Evolutionary conservation across 2,113 vertebrate genomes (phyloP).

Genomic region (Corvus moneduloides): DNA sequence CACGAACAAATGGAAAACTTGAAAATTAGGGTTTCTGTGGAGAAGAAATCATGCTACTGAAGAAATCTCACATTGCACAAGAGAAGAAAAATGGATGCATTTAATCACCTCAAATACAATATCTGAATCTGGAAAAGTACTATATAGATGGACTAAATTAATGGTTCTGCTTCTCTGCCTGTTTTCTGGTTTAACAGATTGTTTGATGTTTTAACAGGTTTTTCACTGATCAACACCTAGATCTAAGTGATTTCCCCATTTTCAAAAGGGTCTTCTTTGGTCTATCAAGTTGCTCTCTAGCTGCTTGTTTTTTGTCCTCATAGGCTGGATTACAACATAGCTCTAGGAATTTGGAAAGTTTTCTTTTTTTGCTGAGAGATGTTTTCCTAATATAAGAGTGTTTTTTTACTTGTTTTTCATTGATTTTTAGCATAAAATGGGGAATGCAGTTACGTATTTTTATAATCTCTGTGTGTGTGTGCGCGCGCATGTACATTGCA

Average conservation of each 20-base stretch:
- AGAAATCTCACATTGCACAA: neutral
- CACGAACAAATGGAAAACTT: neutral
- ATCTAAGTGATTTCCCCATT: neutral
- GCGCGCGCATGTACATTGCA: neutral
- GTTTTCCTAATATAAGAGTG: neutral
- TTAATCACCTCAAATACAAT: neutral
- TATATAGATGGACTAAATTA: neutral
- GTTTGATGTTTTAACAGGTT: neutral
- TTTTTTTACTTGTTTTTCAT: neutral
- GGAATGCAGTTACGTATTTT: neutral
- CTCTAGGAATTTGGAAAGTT: neutral
- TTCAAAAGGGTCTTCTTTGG: neutral
- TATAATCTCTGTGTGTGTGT: neutral
- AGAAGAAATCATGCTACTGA: neutral
- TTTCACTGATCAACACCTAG: neutral
- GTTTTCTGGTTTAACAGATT: neutral
- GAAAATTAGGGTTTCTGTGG: neutral
- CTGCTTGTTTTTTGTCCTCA: neutral
- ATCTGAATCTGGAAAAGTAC: neutral
- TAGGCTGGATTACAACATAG: neutral
- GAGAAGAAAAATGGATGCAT: neutral
- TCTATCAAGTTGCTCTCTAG: neutral
- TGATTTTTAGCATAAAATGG: neutral
- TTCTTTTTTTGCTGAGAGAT: neutral
- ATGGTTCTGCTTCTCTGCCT: neutral